phyloP scores from a whole-genome alignment of 2,797 vertebrate species.

The Pipistrellus pygmaeus region DNA sequence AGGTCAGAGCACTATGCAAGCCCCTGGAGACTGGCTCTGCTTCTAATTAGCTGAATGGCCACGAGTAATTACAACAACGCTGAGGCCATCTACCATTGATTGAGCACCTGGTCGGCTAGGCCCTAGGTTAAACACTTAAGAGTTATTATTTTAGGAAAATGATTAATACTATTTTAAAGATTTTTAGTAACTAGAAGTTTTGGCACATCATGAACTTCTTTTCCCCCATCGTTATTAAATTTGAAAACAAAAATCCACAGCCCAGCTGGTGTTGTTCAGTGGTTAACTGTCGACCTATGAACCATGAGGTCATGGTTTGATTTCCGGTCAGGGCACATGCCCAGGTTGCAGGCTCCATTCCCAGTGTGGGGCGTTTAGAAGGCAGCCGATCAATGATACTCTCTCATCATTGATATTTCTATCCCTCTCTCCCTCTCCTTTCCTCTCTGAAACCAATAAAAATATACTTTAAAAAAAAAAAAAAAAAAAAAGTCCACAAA shows the following conservation, averaged over 20 bases:
- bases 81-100: neutral
- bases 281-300: too few species aligned
- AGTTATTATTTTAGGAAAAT: conserved; percentile 6
- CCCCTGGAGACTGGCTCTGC: neutral
- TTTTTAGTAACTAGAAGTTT: neutral
- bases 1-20: neutral
- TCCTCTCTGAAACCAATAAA: too few species aligned
- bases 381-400: too few species aligned
- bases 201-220: neutral
- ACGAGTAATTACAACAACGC: neutral
- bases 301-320: too few species aligned
- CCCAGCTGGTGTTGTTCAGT: too few species aligned
- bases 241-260: neutral
- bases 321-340: too few species aligned
- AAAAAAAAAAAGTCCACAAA: neutral
- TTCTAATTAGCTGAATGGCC: neutral
- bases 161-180: neutral
- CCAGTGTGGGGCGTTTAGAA: too few species aligned
- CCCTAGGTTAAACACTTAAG: neutral
- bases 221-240: neutral
- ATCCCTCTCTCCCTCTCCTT: too few species aligned
- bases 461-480: too few species aligned
- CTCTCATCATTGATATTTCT: too few species aligned
- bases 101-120: neutral
- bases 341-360: too few species aligned